phyloP scores from a whole-genome alignment of 2,113 vertebrate genomes.

The Ptyas mucosa region DNA sequence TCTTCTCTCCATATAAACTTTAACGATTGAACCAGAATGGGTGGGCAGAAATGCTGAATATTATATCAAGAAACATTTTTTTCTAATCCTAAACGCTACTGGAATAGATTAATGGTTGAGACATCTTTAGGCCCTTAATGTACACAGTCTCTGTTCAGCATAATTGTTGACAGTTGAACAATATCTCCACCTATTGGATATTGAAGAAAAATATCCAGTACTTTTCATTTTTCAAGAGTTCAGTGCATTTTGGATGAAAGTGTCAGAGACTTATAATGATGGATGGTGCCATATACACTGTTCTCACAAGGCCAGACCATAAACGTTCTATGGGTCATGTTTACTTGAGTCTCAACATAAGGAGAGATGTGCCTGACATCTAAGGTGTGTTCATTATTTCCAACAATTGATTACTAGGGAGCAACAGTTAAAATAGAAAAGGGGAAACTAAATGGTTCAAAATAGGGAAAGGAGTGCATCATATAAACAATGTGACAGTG shows the following conservation, averaged over 20 bases:
- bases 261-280: background rate
- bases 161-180: background rate
- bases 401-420: background rate
- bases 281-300: background rate
- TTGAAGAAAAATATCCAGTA: background rate
- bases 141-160: background rate
- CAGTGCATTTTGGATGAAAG: background rate
- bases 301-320: background rate
- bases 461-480: background rate
- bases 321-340: background rate
- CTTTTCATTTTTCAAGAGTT: background rate
- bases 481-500: background rate
- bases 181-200: slow-evolving; percentile 21
- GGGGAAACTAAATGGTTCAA: background rate
- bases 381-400: background rate
- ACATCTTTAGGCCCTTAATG: background rate
- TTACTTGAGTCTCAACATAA: background rate
- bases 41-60: background rate
- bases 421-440: background rate
- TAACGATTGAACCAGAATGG: background rate
- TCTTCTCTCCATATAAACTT: background rate
- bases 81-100: background rate
- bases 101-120: background rate
- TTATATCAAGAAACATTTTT: background rate
- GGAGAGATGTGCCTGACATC: background rate